phyloP scores from a whole-genome alignment of 37 sponge, comb jelly and placozoan genomes.

The Sycon ciliatum region DNA sequence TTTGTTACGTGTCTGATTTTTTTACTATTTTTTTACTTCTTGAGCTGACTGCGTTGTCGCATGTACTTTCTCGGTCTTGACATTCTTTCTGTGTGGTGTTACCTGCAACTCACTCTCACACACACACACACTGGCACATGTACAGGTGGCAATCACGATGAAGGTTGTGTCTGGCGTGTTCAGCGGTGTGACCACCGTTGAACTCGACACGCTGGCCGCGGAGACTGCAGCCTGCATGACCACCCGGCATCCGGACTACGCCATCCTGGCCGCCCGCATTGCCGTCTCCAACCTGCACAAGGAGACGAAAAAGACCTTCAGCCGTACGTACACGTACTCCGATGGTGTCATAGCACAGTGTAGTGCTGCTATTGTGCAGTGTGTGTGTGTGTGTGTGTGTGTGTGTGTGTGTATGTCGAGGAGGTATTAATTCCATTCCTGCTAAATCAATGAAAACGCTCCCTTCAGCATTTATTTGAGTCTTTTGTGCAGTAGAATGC shows the following conservation, averaged over 20 bases:
- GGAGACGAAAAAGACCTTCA: slow-evolving; percentile 87
- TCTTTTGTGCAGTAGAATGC: too few species aligned
- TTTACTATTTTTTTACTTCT: not conserved
- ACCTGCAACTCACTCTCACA: not conserved
- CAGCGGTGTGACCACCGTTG: slow-evolving; percentile 89
- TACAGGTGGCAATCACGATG: slow-evolving; percentile 62
- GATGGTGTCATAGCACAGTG: too few species aligned
- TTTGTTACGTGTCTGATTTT: not conserved
- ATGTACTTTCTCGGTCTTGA: not conserved
- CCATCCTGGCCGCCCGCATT: slow-evolving; percentile 88
- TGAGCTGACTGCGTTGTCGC: too few species aligned
- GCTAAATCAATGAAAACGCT: too few species aligned
- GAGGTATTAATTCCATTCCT: not conserved
- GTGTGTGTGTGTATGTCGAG: not conserved
- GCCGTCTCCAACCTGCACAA: slow-evolving; percentile 97
- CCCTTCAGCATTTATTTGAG: too few species aligned
- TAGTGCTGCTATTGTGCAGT: too few species aligned
- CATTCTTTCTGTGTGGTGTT: not conserved
- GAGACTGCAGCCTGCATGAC: slow-evolving; percentile 96
- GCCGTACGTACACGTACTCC: not conserved
- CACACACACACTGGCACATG: not conserved
- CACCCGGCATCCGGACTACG: slow-evolving; percentile 97
- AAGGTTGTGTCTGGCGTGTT: slow-evolving; percentile 85
- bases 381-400: not conserved
- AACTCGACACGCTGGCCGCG: slow-evolving; percentile 98